These are phyloP conservation scores for Hetaerina titia DNA, from an alignment of 2,888 invertebrate genomes.

Conservation along the genomic window DNA sequence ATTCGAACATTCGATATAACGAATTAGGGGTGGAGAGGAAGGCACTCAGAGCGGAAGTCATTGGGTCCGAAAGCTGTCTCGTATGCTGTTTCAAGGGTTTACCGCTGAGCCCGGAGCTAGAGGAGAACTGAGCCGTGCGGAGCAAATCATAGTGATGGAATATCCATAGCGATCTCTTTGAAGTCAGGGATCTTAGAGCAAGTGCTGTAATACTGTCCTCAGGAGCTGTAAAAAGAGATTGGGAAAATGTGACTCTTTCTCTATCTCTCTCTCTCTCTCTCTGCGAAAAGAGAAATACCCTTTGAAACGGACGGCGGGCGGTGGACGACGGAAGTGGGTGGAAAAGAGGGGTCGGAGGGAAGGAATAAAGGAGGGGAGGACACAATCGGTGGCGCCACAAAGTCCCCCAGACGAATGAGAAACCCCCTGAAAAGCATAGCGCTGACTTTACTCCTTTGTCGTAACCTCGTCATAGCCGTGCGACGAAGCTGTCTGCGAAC, in stretches of 20 bases:
- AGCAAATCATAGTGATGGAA: background rate
- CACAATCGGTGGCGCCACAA: background rate
- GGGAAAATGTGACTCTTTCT: background rate
- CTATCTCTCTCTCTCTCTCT: background rate
- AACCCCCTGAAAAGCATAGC: background rate
- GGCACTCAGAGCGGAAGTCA: background rate
- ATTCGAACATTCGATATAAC: too few relatives aligned
- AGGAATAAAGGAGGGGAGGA: background rate
- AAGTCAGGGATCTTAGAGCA: background rate
- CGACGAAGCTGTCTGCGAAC: too few relatives aligned
- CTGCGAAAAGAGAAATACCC: background rate
- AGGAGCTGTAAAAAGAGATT: background rate
- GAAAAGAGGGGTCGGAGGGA: background rate
- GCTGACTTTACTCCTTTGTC: background rate
- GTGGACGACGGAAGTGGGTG: background rate
- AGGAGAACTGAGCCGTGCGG: background rate
- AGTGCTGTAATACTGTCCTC: background rate
- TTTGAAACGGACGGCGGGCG: background rate
- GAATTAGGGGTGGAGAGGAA: too few relatives aligned
- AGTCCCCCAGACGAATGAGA: background rate
- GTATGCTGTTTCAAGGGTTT: background rate
- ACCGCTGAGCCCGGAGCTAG: too few relatives aligned
- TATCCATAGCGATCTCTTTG: background rate
- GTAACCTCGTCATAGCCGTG: background rate
- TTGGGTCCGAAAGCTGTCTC: background rate